Conservation (phyloP, 2,888 invertebrate genomes). For the Sarcophaga caerulescens region DNA sequence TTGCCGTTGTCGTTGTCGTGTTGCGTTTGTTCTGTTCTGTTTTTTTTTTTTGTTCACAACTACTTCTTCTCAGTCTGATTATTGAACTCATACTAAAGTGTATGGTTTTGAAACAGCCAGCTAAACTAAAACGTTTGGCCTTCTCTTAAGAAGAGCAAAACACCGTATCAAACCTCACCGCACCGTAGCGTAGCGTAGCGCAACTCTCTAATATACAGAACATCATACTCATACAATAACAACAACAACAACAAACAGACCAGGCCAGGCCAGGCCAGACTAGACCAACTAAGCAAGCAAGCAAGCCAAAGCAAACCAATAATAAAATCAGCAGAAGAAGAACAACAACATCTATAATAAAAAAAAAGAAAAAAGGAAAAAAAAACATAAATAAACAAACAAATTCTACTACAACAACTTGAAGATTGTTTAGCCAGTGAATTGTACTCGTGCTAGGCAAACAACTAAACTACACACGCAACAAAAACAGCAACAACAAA, state of each 20-base stretch:
- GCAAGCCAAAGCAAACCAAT: not conserved
- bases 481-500: conserved; percentile 8
- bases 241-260: conserved; percentile 38
- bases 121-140: conserved; percentile 64
- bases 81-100: conserved; percentile 70
- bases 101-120: conserved; percentile 46
- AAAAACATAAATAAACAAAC: conserved; percentile 52
- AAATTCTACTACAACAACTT: conserved; percentile 56
- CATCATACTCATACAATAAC: conserved; percentile 16
- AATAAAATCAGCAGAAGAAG: conserved; percentile 21
- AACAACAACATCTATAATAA: conserved; percentile 15
- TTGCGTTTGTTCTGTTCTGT: conserved; percentile 33
- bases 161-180: conserved; percentile 17
- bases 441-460: conserved; percentile 51
- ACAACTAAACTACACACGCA: conserved; percentile 8
- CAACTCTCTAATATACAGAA: conserved; percentile 24
- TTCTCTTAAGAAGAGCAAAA: conserved; percentile 57
- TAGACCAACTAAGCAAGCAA: not conserved
- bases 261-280: conserved; percentile 4
- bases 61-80: conserved; percentile 68
- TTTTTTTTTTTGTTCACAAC: conserved; percentile 29
- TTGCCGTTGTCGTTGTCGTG: not conserved
- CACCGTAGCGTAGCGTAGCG: conserved; percentile 29
- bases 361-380: conserved; percentile 1
- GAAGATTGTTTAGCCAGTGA: conserved; percentile 10